A percentile compares a stretch with the other conserved stretches of the same genome.
Evolutionary conservation across 37 sponge, comb jelly and placozoan species (phyloP).

Genomic region (Eunapius fragilis): DNA sequence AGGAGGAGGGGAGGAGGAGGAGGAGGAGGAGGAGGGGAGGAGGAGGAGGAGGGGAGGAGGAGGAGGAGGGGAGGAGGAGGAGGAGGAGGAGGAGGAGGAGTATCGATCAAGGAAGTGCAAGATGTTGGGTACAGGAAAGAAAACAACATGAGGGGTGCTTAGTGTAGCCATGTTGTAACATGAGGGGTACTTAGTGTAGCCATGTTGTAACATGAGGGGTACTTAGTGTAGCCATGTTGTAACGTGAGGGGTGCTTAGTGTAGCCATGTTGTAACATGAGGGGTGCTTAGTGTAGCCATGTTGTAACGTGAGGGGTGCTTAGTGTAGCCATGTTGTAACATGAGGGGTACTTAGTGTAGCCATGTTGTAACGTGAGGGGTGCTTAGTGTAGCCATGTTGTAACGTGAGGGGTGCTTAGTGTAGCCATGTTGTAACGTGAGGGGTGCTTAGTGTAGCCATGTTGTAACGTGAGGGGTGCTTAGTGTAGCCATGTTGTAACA

Average conservation of each 20-base stretch:
- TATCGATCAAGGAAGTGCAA: too few relatives aligned
- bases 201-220: background rate
- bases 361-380: background rate
- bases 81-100: too few relatives aligned
- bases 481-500: too few relatives aligned
- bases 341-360: background rate
- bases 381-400: too few relatives aligned
- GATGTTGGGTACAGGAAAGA: background rate
- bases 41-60: background rate
- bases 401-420: too few relatives aligned
- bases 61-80: background rate
- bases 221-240: background rate
- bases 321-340: too few relatives aligned
- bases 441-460: too few relatives aligned
- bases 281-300: too few relatives aligned
- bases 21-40: background rate
- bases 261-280: background rate
- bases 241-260: background rate
- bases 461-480: too few relatives aligned
- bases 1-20: conserved; percentile 5
- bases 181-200: background rate
- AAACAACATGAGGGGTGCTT: background rate
- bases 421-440: too few relatives aligned
- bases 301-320: too few relatives aligned
- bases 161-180: background rate